phyloP scores from a whole-genome alignment of 2,797 vertebrate genomes.

The Enteromius viviparus region DNA sequence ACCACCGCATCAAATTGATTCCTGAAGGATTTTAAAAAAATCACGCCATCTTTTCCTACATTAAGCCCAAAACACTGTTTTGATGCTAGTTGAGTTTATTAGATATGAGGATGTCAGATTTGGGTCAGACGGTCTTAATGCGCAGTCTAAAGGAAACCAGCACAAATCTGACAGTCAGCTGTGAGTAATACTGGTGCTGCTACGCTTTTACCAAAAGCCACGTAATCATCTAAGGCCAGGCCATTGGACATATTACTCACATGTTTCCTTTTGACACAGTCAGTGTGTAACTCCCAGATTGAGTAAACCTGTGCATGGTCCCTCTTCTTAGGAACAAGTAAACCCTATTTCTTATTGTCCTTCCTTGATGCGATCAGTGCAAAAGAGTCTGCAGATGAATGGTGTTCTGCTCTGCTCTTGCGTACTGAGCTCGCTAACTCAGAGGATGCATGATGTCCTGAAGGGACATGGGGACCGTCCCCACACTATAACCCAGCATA shows the following conservation, averaged over 20 bases:
- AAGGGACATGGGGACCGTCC: constrained; percentile 2
- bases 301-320: constrained; percentile 47
- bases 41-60: background rate
- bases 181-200: constrained; percentile 67
- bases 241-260: constrained; percentile 61
- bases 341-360: background rate
- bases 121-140: constrained; percentile 1
- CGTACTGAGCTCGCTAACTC: background rate
- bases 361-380: background rate
- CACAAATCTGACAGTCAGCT: constrained; percentile 62
- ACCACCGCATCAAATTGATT: background rate
- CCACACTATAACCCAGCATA: background rate
- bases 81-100: background rate
- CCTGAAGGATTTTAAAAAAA: background rate
- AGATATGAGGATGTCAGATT: background rate
- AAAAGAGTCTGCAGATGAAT: background rate
- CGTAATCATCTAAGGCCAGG: constrained; percentile 36
- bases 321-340: background rate
- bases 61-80: background rate
- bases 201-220: constrained; percentile 59
- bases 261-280: constrained; percentile 33
- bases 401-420: background rate
- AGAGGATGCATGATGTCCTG: background rate
- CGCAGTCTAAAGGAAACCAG: constrained; percentile 57
- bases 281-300: constrained; percentile 37